Base-by-base conservation (phyloP, 2,113 vertebrate species). In the Colinus virginianus region DNA sequence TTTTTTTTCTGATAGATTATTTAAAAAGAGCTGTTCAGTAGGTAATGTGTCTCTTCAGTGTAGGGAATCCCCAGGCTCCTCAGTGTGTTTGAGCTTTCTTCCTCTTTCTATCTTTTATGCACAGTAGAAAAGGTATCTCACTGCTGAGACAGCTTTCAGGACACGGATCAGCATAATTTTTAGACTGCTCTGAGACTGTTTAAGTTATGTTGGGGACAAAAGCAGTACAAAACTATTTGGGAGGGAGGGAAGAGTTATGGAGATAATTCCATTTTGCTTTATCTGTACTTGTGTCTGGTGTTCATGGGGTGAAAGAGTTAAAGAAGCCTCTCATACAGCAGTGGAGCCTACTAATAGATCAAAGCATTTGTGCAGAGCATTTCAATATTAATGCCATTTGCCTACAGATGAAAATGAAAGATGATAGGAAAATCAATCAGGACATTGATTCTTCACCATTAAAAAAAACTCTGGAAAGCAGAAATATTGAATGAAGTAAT, bases 311-410 rank as follows among this genome's bases (percentile, higher is more conserved):
- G 28, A 69, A 68, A 36, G 38, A 80, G 79, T 72, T 62, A 66
- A 91, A 63, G 61, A 90, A 79, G 9, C n/a, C 17, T 87, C 32
- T 87, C 84, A 88, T 85, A 25, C 51, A 74, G 61, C 59, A 77
- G 16, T 38, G 34, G 70, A 79, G n/a, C 22, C 40, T 42, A 49
- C 42, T 82, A 89, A 74, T 70, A 92, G 45, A 81, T 91, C 87
- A 94, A 87, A 95, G n/a, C 4, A 23, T 77, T 92, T 83, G 63
- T 91, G 78, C 64, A 56, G 63, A 59, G 8, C 20, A 32, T 40
- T 93, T 95, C 61, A 94, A 85, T 92, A 79, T 92, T 83, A 89
- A 89, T 83, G 76, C 11, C 32, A 55, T 79, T 93, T 93, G 34
- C 64, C 51, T 83, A 71, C 13, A 74, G 51, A 85, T 63, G 18